Conservation (phyloP, 1,140 invertebrate species). For the Monomorium pharaonis region DNA sequence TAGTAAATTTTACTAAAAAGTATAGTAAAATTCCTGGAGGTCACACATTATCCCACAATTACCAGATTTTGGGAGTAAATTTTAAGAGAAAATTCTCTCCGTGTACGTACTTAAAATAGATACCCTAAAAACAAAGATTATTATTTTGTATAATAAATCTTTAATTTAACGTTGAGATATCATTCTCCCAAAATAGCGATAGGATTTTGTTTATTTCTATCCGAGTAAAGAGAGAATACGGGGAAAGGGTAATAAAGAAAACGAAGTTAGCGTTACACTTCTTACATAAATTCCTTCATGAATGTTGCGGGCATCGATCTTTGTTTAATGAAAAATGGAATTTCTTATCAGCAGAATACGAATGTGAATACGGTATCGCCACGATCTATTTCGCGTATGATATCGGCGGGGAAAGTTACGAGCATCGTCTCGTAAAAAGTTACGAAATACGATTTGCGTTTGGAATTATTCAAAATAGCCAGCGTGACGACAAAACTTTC, state of each 20-base stretch:
- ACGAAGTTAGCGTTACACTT: background rate
- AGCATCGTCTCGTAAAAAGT: conserved; percentile 15
- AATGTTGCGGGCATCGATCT: background rate
- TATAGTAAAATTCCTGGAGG: too few relatives aligned
- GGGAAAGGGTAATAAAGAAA: background rate
- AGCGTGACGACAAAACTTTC: background rate
- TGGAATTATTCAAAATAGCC: conserved; percentile 52
- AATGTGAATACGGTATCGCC: background rate
- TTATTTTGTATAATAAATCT: background rate
- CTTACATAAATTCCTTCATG: background rate
- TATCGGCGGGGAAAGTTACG: conserved; percentile 20
- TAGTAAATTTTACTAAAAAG: too few relatives aligned
- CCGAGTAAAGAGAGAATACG: background rate
- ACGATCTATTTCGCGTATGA: conserved; percentile 1
- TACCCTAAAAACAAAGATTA: background rate
- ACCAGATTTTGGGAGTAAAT: too few relatives aligned
- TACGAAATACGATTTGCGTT: conserved; percentile 39
- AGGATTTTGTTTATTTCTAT: background rate
- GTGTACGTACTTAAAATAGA: background rate
- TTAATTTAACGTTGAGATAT: background rate
- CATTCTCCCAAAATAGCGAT: background rate
- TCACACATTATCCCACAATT: too few relatives aligned
- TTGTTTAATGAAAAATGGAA: background rate
- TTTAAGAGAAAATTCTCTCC: too few relatives aligned
- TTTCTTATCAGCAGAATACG: background rate